Evolutionary conservation across 30 jellyfish, hydroid and myxozoan species (phyloP), one percentile per base, ranked within the genome.

Genomic region (Haliclystus octoradiatus): DNA sequence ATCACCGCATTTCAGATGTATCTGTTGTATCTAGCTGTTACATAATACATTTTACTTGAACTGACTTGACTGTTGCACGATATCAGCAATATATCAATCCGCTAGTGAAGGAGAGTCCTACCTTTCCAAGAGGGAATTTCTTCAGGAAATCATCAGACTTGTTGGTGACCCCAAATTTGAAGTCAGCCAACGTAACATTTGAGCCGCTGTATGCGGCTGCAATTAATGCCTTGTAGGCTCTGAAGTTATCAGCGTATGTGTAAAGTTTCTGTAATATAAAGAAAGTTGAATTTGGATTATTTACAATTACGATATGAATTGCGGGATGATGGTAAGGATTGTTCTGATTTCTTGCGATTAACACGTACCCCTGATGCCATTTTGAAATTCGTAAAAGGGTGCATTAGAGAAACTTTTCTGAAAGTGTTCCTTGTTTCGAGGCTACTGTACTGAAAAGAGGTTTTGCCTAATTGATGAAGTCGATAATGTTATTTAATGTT

Each of bases 181-280:
- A 89, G 40, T 77, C 77, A 2, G 81, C 52, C 32, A 81, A 77
- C n/a, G 28, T 69, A 69, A 89, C 79, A 29, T 67, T 49, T 19
- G 85, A 83, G 28, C 95, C 98, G 71, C 98, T 89, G 91, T 81
- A 89, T 51, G 75, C 98, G 29, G 98, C 95, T 2, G 98, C 93
- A 12, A 89, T 73, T 77, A 89, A 67, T 14, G 66, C 66, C 83
- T 80, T 76, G 79, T 51, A 31, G 28, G 98, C 87, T 34, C 98
- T 63, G 84, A 77, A 78, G 84, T 84, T 89, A 33, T 70, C 93
- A n/a, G 86, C 80, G 77, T 80, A 89, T 63, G 94, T 81, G 83
- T 75, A 72, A 25, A 89, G 88, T 19, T 93, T 89, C 98, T 89
- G 69, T 15, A 80, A 70, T 1, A 49, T 22, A 9, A 0, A 65